These are phyloP conservation scores for Betta splendens DNA, from an alignment of 2,797 vertebrate species.

Conservation along the genomic window DNA sequence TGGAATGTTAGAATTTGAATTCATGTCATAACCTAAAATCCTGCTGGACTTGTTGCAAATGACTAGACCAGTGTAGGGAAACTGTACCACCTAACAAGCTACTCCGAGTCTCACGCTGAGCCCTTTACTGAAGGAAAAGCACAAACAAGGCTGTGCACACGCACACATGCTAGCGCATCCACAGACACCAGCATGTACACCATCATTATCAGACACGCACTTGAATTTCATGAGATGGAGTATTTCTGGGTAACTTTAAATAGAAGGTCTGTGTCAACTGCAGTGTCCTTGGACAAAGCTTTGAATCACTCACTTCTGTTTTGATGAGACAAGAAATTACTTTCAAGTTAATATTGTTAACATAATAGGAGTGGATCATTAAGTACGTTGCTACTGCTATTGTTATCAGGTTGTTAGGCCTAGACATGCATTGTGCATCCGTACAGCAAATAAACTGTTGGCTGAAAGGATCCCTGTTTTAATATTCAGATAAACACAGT, in stretches of 20 bases:
- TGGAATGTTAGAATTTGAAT: conserved; percentile 16
- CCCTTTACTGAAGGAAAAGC: not conserved
- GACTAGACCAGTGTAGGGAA: conserved; percentile 12
- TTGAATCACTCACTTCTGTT: conserved; percentile 1
- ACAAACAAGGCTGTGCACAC: conserved; percentile 14
- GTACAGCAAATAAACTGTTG: not conserved
- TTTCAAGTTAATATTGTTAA: not conserved
- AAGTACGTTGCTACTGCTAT: not conserved
- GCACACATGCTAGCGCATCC: conserved; percentile 10
- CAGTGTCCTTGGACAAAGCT: conserved; percentile 12
- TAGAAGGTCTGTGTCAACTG: conserved; percentile 17
- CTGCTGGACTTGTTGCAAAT: conserved; percentile 24
- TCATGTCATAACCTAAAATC: conserved; percentile 17
- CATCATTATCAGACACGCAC: not conserved
- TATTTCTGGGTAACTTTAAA: conserved; percentile 5
- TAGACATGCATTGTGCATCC: not conserved
- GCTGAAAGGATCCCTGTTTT: conserved; percentile 7
- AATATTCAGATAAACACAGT: not conserved
- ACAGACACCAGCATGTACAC: conserved; percentile 7
- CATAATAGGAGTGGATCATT: conserved; percentile 7
- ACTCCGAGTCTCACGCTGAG: conserved; percentile 10
- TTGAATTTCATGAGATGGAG: conserved; percentile 38
- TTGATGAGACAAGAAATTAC: not conserved
- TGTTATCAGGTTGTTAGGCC: not conserved
- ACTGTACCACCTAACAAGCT: conserved; percentile 19